Evolutionary conservation across 1,140 invertebrate genomes (phyloP).

Genomic region (Maniola jurtina): DNA sequence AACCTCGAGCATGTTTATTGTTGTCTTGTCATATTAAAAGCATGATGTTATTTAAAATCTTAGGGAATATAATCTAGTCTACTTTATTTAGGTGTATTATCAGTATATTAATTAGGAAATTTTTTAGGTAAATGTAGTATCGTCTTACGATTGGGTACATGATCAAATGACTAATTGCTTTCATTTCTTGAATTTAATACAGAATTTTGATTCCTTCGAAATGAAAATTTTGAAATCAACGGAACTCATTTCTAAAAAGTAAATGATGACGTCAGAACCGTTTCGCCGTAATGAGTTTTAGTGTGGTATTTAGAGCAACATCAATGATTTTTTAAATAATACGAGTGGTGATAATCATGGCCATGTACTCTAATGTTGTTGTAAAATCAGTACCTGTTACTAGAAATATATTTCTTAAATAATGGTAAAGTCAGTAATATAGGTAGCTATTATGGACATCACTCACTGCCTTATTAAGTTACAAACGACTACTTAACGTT

Average conservation of each 20-base stretch:
- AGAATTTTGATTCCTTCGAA: too few relatives aligned
- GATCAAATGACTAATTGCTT: neutral
- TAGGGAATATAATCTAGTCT: conserved; percentile 2
- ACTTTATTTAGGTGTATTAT: conserved; percentile 19
- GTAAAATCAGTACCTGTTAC: conserved; percentile 28
- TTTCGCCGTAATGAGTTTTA: neutral
- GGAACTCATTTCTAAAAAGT: too few relatives aligned
- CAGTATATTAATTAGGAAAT: neutral
- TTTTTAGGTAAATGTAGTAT: conserved; percentile 18
- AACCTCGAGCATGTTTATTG: conserved; percentile 29
- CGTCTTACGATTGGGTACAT: conserved; percentile 9
- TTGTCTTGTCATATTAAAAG: conserved; percentile 2
- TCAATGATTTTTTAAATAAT: neutral
- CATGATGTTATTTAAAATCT: neutral
- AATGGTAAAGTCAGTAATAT: conserved; percentile 1
- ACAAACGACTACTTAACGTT: neutral
- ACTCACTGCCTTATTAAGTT: conserved; percentile 30
- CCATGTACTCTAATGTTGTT: conserved; percentile 16
- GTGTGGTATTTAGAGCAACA: neutral
- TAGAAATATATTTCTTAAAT: conserved; percentile 12
- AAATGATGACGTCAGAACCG: too few relatives aligned
- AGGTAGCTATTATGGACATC: conserved; percentile 15
- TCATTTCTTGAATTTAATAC: too few relatives aligned
- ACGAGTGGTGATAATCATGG: neutral
- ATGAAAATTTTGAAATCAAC: too few relatives aligned